Evolutionary conservation across 2,113 vertebrate species (phyloP), one percentile per base, ranked within the genome.

Genomic region (Amphilophus citrinellus): DNA sequence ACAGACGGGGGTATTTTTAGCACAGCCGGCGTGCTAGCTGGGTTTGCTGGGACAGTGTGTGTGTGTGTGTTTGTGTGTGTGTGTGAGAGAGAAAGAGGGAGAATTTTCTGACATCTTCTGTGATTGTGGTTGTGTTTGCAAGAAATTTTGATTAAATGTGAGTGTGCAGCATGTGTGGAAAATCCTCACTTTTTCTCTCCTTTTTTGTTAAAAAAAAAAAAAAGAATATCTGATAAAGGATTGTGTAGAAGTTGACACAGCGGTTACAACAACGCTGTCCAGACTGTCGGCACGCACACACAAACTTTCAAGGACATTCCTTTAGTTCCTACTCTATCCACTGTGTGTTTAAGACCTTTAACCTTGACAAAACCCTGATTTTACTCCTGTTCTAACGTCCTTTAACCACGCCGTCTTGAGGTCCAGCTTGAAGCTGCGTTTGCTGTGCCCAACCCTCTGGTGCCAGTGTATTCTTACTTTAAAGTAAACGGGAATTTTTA

Each of bases 1-100:
- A 98, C 97, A 97, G 95, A 96, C 95, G 95, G 78, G 71, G 79
- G 96, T 98, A 98, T 99, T 99, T 98, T 98, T 99, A 99, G 98
- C 96, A 94, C 92, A 90, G 94, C 86, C 65, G 56, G 77, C 68
- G 39, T 37, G 59, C 59, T 89, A 73, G 83, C 81, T 87, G 61
- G 88, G 95, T 96, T 95, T 95, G 96, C 96, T 94, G 95, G 96
- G 81, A 86, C 88, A 71, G 47, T 18, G 88, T 84, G 85, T 83
- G 79, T 82, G 87, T 61, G 77, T 30, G 30, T 30, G 30, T 30
- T 3, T 30, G 30, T 30, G 30, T 71, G 85, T 78, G 76, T 62
- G 68, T 35, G 80, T 62, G 60, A 78, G 53, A 80, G 78, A 83
- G 79, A 81, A 76, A 78, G 39, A 13, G 14, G 3, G 60, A 82